Evolutionary conservation across 2,113 vertebrate species (phyloP), one percentile per base, ranked within the genome.

Genomic region (Cisticola juncidis): DNA sequence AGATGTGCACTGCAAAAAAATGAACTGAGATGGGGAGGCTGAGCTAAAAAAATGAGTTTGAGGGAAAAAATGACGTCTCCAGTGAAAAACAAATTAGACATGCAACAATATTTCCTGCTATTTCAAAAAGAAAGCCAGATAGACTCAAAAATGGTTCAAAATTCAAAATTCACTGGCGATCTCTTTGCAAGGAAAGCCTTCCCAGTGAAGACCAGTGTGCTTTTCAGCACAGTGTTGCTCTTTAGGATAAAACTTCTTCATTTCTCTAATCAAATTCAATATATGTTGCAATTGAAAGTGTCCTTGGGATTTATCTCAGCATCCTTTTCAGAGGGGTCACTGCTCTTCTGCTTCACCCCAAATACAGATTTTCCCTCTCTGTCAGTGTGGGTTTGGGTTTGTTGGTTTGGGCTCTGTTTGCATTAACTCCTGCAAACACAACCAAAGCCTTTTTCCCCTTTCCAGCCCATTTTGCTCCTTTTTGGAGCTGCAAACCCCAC

Each of bases 1-100:
- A 80, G 92, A 92, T 47, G 79, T 56, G 90, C 38, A 11, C 90
- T 51, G 81, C 0, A 5, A 73, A 90, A 78, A 94, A 80, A 90
- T 7, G 28, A 92, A 54, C 51, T 10, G 51, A 73, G 62, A 91
- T 38, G 68, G 53, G 64, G 56, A 85, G 62, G 68, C 79, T 57
- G 71, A 5, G 36, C 44, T 72, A 15, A 81, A 86, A 68, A 89
- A 74, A 50, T 29, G 58, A 36, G 18, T 82, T 74, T 76, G n/a
- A 64, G 53, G 45, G n/a, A 14, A 73, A 71, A 93, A 33, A 66
- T 24, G 4, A 86, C 70, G 31, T 66, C 76, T 54, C 40, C 35
- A 25, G 66, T n/a, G 76, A 93, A 83, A 95, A 94, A 9, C 71
- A 77, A 93, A 92, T 77, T 58, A 80, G 83, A 28, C 14, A 62